Evolutionary conservation across 2,888 invertebrate species (phyloP), one percentile per base, ranked within the genome.

Genomic region (Tenthredo scrophulariae): DNA sequence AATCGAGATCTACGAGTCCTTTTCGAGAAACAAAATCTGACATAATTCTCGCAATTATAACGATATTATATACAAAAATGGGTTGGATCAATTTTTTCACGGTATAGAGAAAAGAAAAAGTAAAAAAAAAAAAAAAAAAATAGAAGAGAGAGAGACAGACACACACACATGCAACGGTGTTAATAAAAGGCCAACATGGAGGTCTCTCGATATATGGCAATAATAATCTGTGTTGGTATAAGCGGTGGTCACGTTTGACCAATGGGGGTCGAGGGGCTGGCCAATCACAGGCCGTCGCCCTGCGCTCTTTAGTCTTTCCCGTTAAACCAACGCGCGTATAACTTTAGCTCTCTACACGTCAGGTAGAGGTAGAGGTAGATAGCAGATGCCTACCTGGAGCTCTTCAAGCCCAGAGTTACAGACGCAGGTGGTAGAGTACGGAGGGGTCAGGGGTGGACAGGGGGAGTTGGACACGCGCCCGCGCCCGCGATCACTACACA

Each of bases 261-360:
- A 91, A 91, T 91, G 85, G 87, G 87, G 75, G 79, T 77, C 80
- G 85, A 87, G 89, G 88, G 89, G 89, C 89, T 89, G 90, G 26
- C 85, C 80, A 62, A 62, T 65, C 67, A 65, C 62, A 74, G n/a
- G 26, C 72, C 72, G 43, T 74, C 72, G 43, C 13, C 72, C 72
- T 74, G 72, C 40, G 43, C 72, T 74, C 40, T 43, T 22, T 22
- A 10, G 18, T 33, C 22, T 75, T 43, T 37, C 40, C 3, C 22
- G 18, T 40, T 43, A 43, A 26, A 50, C 77, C 46, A 37, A 37
- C 37, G 46, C 46, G 46, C 46, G 46, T 46, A 46, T 46, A 46
- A 46, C 46, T 46, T 46, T 13, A 46, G 3, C 46, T 43, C 43
- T 46, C 13, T 46, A 46, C 4, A 15, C 46, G 46, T 15, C 58